Evolutionary conservation across 1,140 invertebrate species (phyloP), one percentile per base, ranked within the genome.

Genomic region (Drosophila serrata): DNA sequence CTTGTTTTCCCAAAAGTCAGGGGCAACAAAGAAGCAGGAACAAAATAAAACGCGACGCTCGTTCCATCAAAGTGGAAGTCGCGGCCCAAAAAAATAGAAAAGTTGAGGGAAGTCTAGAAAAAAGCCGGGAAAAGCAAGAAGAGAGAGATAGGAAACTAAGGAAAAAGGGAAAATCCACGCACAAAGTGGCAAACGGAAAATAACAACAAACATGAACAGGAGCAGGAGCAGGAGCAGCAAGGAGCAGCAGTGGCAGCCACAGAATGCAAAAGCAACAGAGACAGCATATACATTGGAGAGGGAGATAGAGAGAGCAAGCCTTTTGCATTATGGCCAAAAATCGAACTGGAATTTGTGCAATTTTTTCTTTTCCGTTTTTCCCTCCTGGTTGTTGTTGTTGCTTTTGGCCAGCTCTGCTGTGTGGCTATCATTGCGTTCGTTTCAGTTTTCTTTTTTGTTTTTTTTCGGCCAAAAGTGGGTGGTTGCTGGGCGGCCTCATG

Each of bases 301-400:
- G 33, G 33, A 33, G 0, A 29, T 3, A 29, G 9, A 19, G 2
- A 51, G 59, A 29, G 35, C 17, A 42, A 58, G 35, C 24, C 4
- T 82, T 67, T 73, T 81, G 58, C 81, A 79, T 90, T 88, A 81
- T 88, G 81, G 80, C 68, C 85, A 90, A 85, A 88, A 88, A 88
- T 88, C 84, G 84, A 88, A 88, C 84, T 85, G 77, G 76, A 88
- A 81, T 88, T 85, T 81, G 56, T 72, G 45, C 45, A 80, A 68
- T 67, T 67, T 77, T 85, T 70, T 79, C 24, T 69, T 76, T 74
- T 70, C 68, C 13, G 17, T 15, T 53, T 6, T 4, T 4, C 45
- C 46, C 39, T 24, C 13, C 19, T 8, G n/a, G 27, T 35, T 56
- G 33, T 27, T 58, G 61, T 35, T 56, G 73, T 56, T 77, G 69